Percentiles rank a stretch among this genome's conserved stretches.
Evolutionary conservation across 2,113 vertebrate genomes (phyloP).

Genomic region (Phasianus colchicus): DNA sequence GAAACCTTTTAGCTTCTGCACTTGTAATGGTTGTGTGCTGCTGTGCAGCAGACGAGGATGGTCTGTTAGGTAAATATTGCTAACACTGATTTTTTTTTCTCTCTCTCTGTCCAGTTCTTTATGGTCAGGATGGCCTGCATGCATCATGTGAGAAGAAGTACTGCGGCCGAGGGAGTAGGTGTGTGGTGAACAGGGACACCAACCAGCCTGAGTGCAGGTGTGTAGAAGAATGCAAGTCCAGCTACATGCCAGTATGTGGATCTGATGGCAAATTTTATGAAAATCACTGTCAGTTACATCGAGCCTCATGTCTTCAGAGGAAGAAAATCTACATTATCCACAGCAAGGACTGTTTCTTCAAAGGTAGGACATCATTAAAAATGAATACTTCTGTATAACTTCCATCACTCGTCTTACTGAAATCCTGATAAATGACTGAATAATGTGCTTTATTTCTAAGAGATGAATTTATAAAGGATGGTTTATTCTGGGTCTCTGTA

Average conservation of each 20-base stretch:
- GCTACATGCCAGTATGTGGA: constrained; percentile 91
- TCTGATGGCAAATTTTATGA: constrained; percentile 93
- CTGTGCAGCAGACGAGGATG: accelerated
- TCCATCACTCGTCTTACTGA: accelerated
- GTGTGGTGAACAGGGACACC: constrained; percentile 79
- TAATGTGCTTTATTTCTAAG: background rate
- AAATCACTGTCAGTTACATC: constrained; percentile 94
- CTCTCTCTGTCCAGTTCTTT: constrained; percentile 67
- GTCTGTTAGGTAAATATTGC: accelerated
- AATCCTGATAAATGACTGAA: background rate
- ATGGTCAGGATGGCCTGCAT: constrained; percentile 35
- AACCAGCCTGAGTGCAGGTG: constrained; percentile 86
- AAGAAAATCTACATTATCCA: constrained; percentile 84
- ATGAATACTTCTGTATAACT: background rate
- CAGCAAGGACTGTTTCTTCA: constrained; percentile 96
- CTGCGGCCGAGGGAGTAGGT: constrained; percentile 87
- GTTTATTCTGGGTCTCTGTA: background rate
- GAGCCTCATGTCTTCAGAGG: constrained; percentile 87
- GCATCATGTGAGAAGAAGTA: constrained; percentile 80
- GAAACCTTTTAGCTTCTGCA: background rate
- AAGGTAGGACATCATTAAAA: constrained; percentile 81
- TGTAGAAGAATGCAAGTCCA: constrained; percentile 84
- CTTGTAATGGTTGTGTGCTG: too few species aligned
- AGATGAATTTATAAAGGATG: background rate
- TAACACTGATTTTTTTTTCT: background rate